These are phyloP conservation scores for Passer domesticus DNA, from an alignment of 2,113 vertebrate genomes.

Conservation along the genomic window DNA sequence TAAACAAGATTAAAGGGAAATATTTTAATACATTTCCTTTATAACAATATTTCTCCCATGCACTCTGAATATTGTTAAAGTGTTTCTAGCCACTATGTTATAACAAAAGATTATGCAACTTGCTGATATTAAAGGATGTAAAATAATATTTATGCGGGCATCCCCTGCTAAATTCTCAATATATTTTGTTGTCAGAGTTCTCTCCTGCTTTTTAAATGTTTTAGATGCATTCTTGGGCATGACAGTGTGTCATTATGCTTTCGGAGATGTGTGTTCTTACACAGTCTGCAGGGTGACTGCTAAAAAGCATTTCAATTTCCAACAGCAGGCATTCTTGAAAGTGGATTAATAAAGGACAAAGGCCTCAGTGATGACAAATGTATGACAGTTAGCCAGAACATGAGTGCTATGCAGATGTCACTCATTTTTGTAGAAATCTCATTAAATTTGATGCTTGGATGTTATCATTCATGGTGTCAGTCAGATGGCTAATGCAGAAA, in stretches of 20 bases:
- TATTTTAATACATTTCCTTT: background rate
- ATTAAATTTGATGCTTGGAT: conserved; percentile 54
- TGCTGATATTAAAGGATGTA: background rate
- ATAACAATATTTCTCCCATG: background rate
- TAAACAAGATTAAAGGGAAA: conserved; percentile 40
- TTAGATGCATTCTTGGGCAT: conserved; percentile 13
- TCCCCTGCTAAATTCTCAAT: background rate
- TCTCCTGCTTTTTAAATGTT: conserved; percentile 16
- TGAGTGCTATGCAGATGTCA: conserved; percentile 56
- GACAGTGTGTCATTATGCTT: conserved; percentile 20
- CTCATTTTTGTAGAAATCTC: conserved; percentile 59
- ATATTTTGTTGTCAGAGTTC: background rate
- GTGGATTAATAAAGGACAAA: conserved; percentile 52
- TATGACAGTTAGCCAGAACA: conserved; percentile 44
- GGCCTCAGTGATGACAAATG: conserved; percentile 37
- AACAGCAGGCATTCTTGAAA: conserved; percentile 44
- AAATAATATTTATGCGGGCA: background rate
- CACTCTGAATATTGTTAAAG: background rate
- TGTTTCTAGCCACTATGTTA: background rate
- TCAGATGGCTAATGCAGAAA: conserved; percentile 15
- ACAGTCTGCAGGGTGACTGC: conserved; percentile 12
- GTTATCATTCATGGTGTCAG: conserved; percentile 63
- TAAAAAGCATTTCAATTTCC: conserved; percentile 50
- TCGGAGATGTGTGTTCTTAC: background rate
- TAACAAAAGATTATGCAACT: background rate